Evolutionary conservation across 2,888 invertebrate species (phyloP), one percentile per base, ranked within the genome.

Genomic region (Lissonota sp.): DNA sequence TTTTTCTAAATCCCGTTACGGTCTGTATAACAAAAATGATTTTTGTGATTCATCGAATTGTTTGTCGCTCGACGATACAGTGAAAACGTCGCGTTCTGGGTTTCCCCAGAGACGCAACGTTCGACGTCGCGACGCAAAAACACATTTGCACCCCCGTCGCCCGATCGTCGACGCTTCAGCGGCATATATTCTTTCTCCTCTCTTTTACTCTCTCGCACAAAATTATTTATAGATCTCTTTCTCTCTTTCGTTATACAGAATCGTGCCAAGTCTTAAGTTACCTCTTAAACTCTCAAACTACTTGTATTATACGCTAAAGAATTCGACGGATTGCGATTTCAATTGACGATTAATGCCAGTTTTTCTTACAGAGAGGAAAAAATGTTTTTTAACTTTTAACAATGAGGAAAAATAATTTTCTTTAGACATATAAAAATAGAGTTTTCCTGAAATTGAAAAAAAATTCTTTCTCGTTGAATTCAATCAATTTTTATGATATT

Each of bases 111-210:
- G 83, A 78, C 79, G 69, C 69, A 73, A 76, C 79, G 73, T 74
- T n/a, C 74, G 74, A 77, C 82, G 84, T 82, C 84, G 84, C 87
- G 87, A 86, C 89, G 89, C 88, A 89, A 87, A 89, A 89, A 87
- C 84, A 26, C 1, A 78, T 79, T 82, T 67, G 63, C 81, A 64
- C 85, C 82, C 84, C 84, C 84, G 82, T 80, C 82, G 75, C 79
- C 78, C 81, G 82, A 84, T 80, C 83, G 78, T 69, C 76, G 57
- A 69, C 70, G 40, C 44, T 8, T 6, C 26, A 63, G 42, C 10
- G 12, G 42, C 44, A 73, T 63, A 42, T 53, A n/a, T 42, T 6
- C 51, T 7, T 39, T n/a, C 39, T 6, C 37, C 5, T 51, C 66
- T 53, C 63, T 55, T 2, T 39, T 12, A 51, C 53, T 57, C 73